phyloP scores from a whole-genome alignment of 2,797 vertebrate genomes.

The Salmo trutta region DNA sequence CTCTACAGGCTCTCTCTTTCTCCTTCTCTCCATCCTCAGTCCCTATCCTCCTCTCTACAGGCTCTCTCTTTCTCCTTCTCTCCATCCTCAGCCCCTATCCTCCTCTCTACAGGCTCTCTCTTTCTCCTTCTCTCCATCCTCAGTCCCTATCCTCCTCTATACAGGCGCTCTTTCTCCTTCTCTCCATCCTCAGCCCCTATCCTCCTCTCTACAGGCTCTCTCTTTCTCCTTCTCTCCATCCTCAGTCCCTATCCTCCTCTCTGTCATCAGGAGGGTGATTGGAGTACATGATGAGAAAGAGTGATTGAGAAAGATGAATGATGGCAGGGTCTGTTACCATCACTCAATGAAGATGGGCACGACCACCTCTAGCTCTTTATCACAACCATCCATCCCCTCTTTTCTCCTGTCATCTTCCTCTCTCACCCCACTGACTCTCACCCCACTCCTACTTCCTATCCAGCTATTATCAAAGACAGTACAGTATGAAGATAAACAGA shows the following conservation, averaged over 20 bases:
- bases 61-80: conserved; percentile 18
- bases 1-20: conserved; percentile 20
- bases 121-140: conserved; percentile 11
- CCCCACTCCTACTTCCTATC: background rate
- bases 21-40: conserved; percentile 1
- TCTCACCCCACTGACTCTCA: background rate
- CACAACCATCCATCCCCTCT: conserved; percentile 13
- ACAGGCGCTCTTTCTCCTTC: conserved; percentile 19
- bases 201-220: background rate
- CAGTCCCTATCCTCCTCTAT: background rate
- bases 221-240: conserved; percentile 20
- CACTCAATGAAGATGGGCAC: conserved; percentile 6
- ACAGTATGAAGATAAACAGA: too few relatives aligned
- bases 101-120: conserved; percentile 12
- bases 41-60: background rate
- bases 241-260: background rate
- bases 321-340: conserved; percentile 6
- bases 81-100: conserved; percentile 1
- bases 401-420: conserved; percentile 5
- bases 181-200: conserved; percentile 2
- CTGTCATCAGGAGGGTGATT: background rate
- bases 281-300: background rate
- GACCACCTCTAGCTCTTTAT: background rate
- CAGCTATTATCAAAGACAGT: too few relatives aligned
- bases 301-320: background rate